A percentile compares a stretch with the other conserved stretches of the same genome.
Conservation (phyloP, 2,797 vertebrate species). For the Sebastes matsubarae region DNA sequence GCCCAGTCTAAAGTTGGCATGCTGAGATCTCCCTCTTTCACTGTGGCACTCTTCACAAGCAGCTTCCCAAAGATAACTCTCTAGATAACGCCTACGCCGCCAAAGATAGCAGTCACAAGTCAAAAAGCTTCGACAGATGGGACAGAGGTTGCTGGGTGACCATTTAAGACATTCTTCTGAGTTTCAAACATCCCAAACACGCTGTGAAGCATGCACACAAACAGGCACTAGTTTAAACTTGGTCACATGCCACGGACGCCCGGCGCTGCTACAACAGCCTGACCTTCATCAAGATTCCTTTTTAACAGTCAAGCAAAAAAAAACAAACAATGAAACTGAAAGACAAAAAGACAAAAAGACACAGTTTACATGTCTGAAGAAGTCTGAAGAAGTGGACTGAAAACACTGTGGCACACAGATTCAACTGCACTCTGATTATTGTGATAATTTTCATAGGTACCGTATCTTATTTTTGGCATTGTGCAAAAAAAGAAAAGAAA, state of each 20-base stretch:
- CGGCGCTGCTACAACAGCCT: constrained; percentile 17
- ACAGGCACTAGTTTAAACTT: constrained; percentile 66
- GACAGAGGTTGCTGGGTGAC: not conserved
- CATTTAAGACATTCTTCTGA: constrained; percentile 50
- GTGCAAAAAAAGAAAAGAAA: constrained; percentile 60
- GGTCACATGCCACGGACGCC: constrained; percentile 31
- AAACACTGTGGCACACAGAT: constrained; percentile 51
- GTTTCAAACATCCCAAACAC: constrained; percentile 12
- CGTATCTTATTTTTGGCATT: constrained; percentile 77
- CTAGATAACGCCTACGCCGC: not conserved
- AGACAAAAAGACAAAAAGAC: constrained; percentile 8
- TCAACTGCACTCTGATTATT: constrained; percentile 57
- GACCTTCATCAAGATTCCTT: not conserved
- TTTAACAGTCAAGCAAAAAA: constrained; percentile 38
- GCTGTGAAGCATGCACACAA: constrained; percentile 13
- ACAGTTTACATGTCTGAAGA: constrained; percentile 1
- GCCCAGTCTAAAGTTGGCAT: not conserved
- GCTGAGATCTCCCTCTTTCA: constrained; percentile 8
- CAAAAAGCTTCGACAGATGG: not conserved
- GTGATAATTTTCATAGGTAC: constrained; percentile 55
- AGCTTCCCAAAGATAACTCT: constrained; percentile 13
- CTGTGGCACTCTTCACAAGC: constrained; percentile 10
- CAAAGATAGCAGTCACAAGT: not conserved
- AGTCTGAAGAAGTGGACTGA: constrained; percentile 15
- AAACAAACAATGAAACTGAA: not conserved